Conservation (phyloP, 2,888 invertebrate genomes). For the Onthophagus sagittarius region DNA sequence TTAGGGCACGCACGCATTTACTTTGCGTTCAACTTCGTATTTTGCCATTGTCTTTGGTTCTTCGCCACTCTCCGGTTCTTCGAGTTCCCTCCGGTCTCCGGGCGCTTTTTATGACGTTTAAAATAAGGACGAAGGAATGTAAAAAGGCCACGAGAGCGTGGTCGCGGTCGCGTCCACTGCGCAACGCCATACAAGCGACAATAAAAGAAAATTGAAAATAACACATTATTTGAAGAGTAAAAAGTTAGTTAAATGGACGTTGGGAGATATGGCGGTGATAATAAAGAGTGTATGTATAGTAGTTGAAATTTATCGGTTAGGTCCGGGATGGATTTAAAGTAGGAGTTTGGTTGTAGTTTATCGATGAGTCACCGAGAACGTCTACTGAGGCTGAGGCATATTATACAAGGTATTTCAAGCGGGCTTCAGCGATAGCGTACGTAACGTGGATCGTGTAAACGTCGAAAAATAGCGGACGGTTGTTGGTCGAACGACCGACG, state of each 20-base stretch:
- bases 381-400: not conserved
- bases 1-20: conserved; percentile 33
- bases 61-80: not conserved
- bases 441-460: not conserved
- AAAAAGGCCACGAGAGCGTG: conserved; percentile 5
- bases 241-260: not conserved
- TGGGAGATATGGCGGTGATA: not conserved
- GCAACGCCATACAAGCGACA: not conserved
- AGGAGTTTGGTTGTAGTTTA: not conserved
- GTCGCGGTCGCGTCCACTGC: not conserved
- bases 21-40: conserved; percentile 26
- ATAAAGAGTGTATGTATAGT: too few species aligned
- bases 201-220: not conserved
- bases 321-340: not conserved
- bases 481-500: not conserved
- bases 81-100: conserved; percentile 25
- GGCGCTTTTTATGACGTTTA: conserved; percentile 18
- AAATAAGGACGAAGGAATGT: conserved; percentile 14
- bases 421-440: not conserved
- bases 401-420: not conserved
- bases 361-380: not conserved
- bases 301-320: not conserved
- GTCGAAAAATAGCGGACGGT: not conserved
- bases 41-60: conserved; percentile 28
- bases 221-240: too few species aligned